Conservation (phyloP, 2,113 vertebrate genomes). For the Mohoua ochrocephala region DNA sequence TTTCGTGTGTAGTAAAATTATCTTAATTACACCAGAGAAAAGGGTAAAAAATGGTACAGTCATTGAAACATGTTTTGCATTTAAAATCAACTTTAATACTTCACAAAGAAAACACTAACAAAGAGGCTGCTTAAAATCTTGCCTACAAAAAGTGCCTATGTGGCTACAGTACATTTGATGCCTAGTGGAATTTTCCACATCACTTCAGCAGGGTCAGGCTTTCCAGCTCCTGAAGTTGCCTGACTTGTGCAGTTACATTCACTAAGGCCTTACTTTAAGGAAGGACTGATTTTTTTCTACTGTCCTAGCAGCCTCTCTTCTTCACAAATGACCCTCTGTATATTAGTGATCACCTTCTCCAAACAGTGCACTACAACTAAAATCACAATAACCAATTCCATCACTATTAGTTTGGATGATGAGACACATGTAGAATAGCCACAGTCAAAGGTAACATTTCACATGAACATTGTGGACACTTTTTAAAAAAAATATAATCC, state of each 20-base stretch:
- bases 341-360: background rate
- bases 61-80: background rate
- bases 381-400: background rate
- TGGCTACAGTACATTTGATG: background rate
- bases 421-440: background rate
- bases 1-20: slow-evolving; percentile 17
- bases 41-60: background rate
- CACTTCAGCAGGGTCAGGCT: background rate
- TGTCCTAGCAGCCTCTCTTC: background rate
- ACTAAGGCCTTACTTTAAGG: background rate
- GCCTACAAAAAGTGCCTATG: background rate
- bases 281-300: background rate
- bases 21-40: slow-evolving; percentile 32
- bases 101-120: background rate
- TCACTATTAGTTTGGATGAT: background rate
- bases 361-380: background rate
- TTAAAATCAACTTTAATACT: background rate
- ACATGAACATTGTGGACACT: background rate
- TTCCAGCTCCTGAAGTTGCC: background rate
- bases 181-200: background rate
- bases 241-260: background rate
- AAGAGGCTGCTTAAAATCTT: background rate
- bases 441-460: background rate
- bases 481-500: background rate
- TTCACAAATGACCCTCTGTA: background rate